Evolutionary conservation across 2,797 vertebrate species (phyloP), one percentile per base, ranked within the genome.

Genomic region (Chrosomus eos): DNA sequence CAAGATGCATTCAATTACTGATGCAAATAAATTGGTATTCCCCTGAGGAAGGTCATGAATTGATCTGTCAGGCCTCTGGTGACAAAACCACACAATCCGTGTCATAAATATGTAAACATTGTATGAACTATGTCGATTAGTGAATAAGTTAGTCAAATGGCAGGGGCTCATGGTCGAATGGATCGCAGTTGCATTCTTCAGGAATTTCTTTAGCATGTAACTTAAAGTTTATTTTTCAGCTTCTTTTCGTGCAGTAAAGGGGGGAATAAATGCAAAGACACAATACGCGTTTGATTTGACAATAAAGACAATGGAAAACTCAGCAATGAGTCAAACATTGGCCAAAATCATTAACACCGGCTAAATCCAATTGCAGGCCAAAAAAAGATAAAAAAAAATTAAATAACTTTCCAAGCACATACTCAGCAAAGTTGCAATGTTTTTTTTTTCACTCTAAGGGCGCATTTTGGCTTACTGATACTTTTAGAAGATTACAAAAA

Each of bases 101-200:
- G 84, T 88, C 92, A 89, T 90, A 92, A 92, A 91, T 89, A 89
- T 91, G 90, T 92, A 92, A 93, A 94, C 91, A 92, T 91, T 38
- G 43, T 92, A 90, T 89, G 90, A 91, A 91, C 91, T 88, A 87
- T 91, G 92, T 93, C 84, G 89, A 88, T 90, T 91, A 90, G 88
- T 86, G 85, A 90, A 91, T 78, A 90, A 90, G 91, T 92, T 94
- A 91, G 90, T 93, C 88, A 91, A 91, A 92, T 91, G 90, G 89
- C 89, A 90, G 91, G 90, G 90, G 83, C 88, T 88, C 90, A n/a
- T 86, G 87, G 84, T 89, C 86, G 87, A 48, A 81, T 89, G 80
- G 79, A 89, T 91, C 90, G 87, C 92, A 93, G 91, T 91, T 91
- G 92, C 80, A 92, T 90, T 90, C 88, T 90, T 88, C 88, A 82